Base-by-base conservation (phyloP, 2,113 vertebrate species). In the Clupea harengus region DNA sequence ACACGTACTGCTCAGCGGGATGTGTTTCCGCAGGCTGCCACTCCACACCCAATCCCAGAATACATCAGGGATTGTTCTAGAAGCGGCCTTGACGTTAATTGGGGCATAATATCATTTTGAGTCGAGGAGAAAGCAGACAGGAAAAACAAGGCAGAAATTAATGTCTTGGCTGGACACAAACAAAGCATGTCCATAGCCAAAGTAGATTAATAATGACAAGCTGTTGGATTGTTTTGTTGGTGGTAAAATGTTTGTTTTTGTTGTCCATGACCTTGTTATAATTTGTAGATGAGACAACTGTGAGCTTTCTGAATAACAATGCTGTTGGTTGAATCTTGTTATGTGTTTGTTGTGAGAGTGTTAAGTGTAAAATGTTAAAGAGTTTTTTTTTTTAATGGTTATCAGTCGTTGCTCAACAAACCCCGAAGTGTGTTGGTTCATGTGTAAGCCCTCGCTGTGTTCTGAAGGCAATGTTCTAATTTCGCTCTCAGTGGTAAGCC, bases 21-120 rank as follows among this genome's bases (percentile, higher is more conserved):
- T 75, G 64, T 72, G 67, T 64, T 64, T 75, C 72, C 13, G 28
- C 25, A 15, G 72, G 39, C 72, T 15, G 28, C 13, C 28, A 28
- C 28, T 39, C 72, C 72, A 44, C 72, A 18, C 72, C 32, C 72
- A 44, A 5, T 78, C 72, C 28, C 28, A 39, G 32, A 78, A 78
- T 78, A 78, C 72, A 78, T 78, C 72, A 78, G 11, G 13, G 72
- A 44, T 78, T 72, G 64, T 72, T 72, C 64, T 72, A 75, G 67
- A 75, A 75, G 15, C n/a, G 22, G 72, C 4, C 72, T 15, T 78
- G 72, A 78, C 72, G 39, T 5, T 78, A 78, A 78, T 72, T 78
- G 25, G 28, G 72, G 10, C 72, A 78, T 72, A 28, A 72, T 72
- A 28, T 72, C 64, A 25, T 28, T 28, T 72, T 28, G 10, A 72